Evolutionary conservation across 1,140 invertebrate genomes (phyloP).

Genomic region (Dendrolimus kikuchii): DNA sequence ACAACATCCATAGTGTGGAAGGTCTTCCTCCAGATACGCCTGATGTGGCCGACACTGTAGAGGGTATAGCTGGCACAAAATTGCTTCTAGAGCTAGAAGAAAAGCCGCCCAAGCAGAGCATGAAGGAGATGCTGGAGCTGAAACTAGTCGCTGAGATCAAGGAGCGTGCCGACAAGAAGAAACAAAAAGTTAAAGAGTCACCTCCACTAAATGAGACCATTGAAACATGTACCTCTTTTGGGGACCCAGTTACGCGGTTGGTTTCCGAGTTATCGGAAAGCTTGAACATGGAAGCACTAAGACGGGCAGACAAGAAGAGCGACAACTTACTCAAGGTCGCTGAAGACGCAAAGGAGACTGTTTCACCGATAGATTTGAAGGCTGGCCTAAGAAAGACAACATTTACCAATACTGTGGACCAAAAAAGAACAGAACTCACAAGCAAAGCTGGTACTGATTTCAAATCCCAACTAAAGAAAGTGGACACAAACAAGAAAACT

Average conservation of each 20-base stretch:
- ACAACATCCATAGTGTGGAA: slow-evolving; percentile 30
- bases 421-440: slow-evolving; percentile 38
- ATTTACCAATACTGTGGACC: slow-evolving; percentile 31
- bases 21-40: slow-evolving; percentile 15
- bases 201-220: slow-evolving; percentile 52
- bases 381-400: slow-evolving; percentile 66
- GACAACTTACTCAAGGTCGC: slow-evolving; percentile 20
- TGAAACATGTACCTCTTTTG: slow-evolving; percentile 50
- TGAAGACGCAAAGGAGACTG: slow-evolving; percentile 38
- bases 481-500: slow-evolving; percentile 74
- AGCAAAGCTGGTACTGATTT: slow-evolving; percentile 61
- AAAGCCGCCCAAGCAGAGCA: slow-evolving; percentile 51
- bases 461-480: slow-evolving; percentile 79
- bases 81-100: slow-evolving; percentile 37
- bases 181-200: slow-evolving; percentile 66
- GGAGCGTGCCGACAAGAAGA: slow-evolving; percentile 79
- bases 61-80: too few species aligned
- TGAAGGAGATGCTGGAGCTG: slow-evolving; percentile 86
- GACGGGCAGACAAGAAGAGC: slow-evolving; percentile 33
- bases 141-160: slow-evolving; percentile 88
- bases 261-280: slow-evolving; percentile 82
- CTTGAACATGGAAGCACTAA: slow-evolving; percentile 71
- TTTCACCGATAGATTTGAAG: slow-evolving; percentile 71
- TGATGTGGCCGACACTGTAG: neutral
- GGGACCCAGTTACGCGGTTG: slow-evolving; percentile 84